A percentile compares a stretch with the other conserved stretches of the same genome.
Conservation (phyloP, 2,113 vertebrate genomes). For the Chaenocephalus aceratus region DNA sequence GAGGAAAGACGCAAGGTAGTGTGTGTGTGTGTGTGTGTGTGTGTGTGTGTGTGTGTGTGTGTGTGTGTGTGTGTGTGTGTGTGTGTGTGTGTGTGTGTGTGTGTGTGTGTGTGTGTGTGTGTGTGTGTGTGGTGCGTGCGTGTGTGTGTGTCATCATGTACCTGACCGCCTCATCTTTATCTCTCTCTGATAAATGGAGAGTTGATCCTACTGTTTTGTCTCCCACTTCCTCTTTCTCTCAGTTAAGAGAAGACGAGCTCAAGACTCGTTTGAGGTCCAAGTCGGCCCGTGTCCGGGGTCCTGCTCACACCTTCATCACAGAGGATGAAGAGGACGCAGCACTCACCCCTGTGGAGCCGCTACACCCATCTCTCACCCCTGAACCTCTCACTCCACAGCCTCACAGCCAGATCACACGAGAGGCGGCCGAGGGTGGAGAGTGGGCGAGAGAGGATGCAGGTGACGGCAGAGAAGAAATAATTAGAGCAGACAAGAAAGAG, state of each 20-base stretch:
- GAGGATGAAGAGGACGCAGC: slow-evolving; percentile 6
- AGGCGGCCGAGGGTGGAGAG: slow-evolving; percentile 14
- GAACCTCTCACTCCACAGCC: not conserved
- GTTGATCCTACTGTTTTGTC: not conserved
- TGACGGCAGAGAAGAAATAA: not conserved
- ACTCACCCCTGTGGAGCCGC: not conserved
- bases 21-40: not conserved
- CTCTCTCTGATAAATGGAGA: not conserved
- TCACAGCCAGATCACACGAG: slow-evolving; percentile 8
- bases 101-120: too few species aligned
- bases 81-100: too few species aligned
- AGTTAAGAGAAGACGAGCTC: slow-evolving; percentile 83
- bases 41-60: too few species aligned
- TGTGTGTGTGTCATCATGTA: not conserved
- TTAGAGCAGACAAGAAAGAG: not conserved
- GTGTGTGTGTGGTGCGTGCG: not conserved
- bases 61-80: too few species aligned
- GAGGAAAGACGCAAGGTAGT: slow-evolving; percentile 84
- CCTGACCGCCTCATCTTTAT: not conserved
- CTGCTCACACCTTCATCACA: not conserved
- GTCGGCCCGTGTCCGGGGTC: slow-evolving; percentile 67
- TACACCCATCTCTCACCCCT: not conserved
- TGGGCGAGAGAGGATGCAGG: not conserved
- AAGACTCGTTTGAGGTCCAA: slow-evolving; percentile 77
- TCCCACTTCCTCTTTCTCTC: slow-evolving; percentile 23